Base-by-base conservation (phyloP, 2,797 vertebrate genomes). In the Emys orbicularis region DNA sequence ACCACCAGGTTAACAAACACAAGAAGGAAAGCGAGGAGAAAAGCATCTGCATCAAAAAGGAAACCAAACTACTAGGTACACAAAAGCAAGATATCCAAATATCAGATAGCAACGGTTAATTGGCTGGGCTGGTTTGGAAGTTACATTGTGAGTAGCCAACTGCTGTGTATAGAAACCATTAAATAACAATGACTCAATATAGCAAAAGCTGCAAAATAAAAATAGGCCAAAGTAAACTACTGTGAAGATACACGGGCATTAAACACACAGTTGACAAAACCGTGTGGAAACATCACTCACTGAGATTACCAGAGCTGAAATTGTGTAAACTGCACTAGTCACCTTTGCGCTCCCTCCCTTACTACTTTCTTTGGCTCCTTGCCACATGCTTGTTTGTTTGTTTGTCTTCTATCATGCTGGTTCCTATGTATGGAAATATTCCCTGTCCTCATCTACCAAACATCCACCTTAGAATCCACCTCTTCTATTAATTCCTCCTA, bases 221-320 rank as follows among this genome's bases (percentile, higher is more conserved):
- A 29, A 88, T 90, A 87, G 88, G 83, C 44, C 7, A 80, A 44
- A 76, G 12, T 80, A 89, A 89, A 74, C 13, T 57, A 81, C 8
- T 52, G n/a, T 88, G 16, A 16, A 88, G 53, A 82, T 94, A 94
- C 81, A 65, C 89, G 4, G 79, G 50, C 79, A 10, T 89, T 8
- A 86, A 90, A 65, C 11, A 86, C 27, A 93, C 11, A 93, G 54
- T 15, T 10, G 27, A 57, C 19, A 93, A 93, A 95, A 89, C 37
- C 52, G 1, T 81, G 1, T n/a, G 59, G 94, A 92, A 84, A 76
- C 8, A 44, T 86, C n/a, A 72, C 61, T 18, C 41, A 80, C 7
- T 93, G 86, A 87, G 88, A 61, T 88, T 79, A 87, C 21, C 9
- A 74, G 37, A 44, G 10, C 41, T 74, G 68, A 44, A 25, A 41